phyloP scores from a whole-genome alignment of 2,113 vertebrate genomes.

The Rhinopithecus roxellana region DNA sequence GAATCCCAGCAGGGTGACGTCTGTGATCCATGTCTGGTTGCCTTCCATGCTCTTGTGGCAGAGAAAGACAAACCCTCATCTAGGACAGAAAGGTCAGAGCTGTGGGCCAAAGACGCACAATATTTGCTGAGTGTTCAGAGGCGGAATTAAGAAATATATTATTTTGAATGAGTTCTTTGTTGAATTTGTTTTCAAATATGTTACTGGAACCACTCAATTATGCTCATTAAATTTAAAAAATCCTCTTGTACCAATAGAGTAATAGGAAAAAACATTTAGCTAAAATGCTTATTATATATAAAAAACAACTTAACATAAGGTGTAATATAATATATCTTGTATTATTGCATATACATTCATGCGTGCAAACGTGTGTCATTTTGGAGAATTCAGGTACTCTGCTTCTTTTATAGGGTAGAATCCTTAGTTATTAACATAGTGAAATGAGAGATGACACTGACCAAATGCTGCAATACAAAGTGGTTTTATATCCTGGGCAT shows the following conservation, averaged over 20 bases:
- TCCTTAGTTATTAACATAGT: background rate
- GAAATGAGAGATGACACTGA: background rate
- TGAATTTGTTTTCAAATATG: background rate
- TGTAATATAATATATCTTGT: background rate
- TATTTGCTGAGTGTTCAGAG: background rate
- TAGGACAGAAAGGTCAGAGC: background rate
- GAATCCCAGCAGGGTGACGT: slow-evolving; percentile 15
- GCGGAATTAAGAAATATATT: background rate
- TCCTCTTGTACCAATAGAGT: too few relatives aligned
- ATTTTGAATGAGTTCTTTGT: background rate
- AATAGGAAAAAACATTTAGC: background rate
- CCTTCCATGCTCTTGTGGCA: background rate
- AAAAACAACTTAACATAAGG: background rate
- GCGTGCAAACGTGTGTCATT: rapidly evolving
- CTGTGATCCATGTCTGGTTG: background rate
- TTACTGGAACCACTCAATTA: background rate
- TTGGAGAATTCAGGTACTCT: background rate
- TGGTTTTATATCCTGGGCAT: background rate
- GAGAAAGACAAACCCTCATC: background rate
- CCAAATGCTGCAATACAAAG: rapidly evolving
- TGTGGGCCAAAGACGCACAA: background rate
- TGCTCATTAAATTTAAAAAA: background rate
- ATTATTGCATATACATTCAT: background rate
- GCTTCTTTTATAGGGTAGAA: background rate
- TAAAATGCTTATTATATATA: background rate